phyloP scores from a whole-genome alignment of 2,797 vertebrate species.

The Urophycis tenuis region DNA sequence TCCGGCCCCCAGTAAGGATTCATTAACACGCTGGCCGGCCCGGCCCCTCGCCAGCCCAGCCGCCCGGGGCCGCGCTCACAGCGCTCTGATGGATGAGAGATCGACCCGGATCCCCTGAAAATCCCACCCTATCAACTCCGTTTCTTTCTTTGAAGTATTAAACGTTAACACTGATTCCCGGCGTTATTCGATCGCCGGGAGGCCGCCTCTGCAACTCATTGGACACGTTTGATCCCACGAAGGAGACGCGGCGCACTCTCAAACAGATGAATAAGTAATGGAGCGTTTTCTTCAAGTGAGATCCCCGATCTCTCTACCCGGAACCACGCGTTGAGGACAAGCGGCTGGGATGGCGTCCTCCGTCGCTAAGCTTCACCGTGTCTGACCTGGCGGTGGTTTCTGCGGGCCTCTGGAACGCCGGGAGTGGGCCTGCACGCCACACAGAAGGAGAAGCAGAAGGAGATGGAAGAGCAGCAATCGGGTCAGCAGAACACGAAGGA shows the following conservation, averaged over 20 bases:
- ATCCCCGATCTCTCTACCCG: neutral
- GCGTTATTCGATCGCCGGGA: neutral
- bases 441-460: neutral
- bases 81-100: neutral
- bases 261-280: neutral
- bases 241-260: neutral
- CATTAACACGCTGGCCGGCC: neutral
- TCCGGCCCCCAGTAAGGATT: neutral
- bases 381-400: no score
- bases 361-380: neutral
- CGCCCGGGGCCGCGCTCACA: neutral
- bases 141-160: neutral
- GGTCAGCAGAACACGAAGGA: neutral
- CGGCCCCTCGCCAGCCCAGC: neutral
- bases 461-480: neutral
- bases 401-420: no score
- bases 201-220: neutral
- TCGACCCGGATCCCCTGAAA: neutral
- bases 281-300: neutral
- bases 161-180: no score
- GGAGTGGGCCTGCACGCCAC: neutral
- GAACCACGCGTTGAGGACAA: neutral
- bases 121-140: neutral
- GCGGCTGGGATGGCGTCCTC: no score
- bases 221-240: neutral